phyloP scores from a whole-genome alignment of 2,113 vertebrate genomes.

The Synodontis membranacea region DNA sequence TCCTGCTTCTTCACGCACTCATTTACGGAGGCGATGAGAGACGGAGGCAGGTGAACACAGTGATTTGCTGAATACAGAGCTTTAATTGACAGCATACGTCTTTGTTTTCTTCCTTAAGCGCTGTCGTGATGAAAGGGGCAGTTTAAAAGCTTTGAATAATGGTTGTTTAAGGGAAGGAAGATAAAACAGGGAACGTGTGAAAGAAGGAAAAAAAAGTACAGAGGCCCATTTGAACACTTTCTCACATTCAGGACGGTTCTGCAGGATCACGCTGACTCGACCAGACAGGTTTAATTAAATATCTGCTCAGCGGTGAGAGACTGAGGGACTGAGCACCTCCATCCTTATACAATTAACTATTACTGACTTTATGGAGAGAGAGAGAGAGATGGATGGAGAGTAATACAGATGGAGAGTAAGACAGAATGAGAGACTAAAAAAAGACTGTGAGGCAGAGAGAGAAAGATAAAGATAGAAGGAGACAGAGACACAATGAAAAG shows the following conservation, averaged over 20 bases:
- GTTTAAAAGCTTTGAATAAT: not conserved
- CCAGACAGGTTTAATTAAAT: conserved; percentile 42
- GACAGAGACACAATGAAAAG: not conserved
- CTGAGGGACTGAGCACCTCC: not conserved
- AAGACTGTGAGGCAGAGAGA: not conserved
- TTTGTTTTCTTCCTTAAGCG: conserved; percentile 14
- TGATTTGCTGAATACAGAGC: not conserved
- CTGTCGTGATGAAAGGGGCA: conserved; percentile 1
- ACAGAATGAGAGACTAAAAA: not conserved
- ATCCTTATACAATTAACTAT: conserved; percentile 6
- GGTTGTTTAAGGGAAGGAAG: not conserved
- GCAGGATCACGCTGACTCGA: not conserved
- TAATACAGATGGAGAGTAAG: too few relatives aligned
- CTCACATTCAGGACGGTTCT: not conserved
- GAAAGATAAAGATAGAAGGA: too few relatives aligned
- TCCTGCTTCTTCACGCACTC: not conserved
- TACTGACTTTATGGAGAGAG: not conserved
- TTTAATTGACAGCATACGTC: conserved; percentile 10
- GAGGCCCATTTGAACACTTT: not conserved
- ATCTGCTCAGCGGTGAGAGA: conserved; percentile 18
- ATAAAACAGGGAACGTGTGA: not conserved
- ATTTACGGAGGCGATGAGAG: not conserved
- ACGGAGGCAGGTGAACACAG: conserved; percentile 7
- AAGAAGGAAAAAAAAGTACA: not conserved
- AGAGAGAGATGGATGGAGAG: too few relatives aligned